These are phyloP conservation scores for Myotis daubentonii DNA, from an alignment of 2,797 vertebrate species.

Conservation along the genomic window DNA sequence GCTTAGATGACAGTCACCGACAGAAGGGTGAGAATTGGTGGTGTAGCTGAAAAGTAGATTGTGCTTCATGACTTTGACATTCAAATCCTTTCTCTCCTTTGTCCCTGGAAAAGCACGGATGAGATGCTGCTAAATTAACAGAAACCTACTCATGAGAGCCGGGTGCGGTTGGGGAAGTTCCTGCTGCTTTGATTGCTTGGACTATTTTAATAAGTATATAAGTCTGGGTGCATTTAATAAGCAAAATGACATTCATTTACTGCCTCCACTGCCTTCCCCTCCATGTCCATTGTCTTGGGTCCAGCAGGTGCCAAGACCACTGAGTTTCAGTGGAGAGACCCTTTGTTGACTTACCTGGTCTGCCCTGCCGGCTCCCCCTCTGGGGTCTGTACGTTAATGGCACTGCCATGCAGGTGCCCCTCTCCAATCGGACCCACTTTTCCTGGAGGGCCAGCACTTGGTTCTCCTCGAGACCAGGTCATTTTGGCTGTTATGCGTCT, in stretches of 20 bases:
- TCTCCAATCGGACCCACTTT: background rate
- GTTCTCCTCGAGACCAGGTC: background rate
- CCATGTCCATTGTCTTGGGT: rapidly evolving
- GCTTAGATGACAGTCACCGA: conserved; percentile 97
- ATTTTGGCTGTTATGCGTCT: background rate
- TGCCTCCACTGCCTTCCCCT: background rate
- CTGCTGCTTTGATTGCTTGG: background rate
- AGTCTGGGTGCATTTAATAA: background rate
- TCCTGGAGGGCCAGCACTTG: background rate
- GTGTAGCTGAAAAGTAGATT: background rate
- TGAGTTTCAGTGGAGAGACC: background rate
- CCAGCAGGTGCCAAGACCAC: background rate
- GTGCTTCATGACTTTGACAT: background rate
- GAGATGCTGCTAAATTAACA: background rate
- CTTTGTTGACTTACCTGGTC: background rate
- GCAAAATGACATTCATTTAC: background rate
- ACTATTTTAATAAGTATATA: background rate
- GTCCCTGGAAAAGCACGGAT: rapidly evolving
- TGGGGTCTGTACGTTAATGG: background rate
- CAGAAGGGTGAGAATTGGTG: conserved; percentile 92
- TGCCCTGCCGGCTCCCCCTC: rapidly evolving
- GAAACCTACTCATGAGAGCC: background rate
- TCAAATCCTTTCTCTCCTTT: background rate
- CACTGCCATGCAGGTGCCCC: rapidly evolving
- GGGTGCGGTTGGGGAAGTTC: no score